Base-by-base conservation (phyloP, 2,113 vertebrate genomes). In the Geococcyx californianus region DNA sequence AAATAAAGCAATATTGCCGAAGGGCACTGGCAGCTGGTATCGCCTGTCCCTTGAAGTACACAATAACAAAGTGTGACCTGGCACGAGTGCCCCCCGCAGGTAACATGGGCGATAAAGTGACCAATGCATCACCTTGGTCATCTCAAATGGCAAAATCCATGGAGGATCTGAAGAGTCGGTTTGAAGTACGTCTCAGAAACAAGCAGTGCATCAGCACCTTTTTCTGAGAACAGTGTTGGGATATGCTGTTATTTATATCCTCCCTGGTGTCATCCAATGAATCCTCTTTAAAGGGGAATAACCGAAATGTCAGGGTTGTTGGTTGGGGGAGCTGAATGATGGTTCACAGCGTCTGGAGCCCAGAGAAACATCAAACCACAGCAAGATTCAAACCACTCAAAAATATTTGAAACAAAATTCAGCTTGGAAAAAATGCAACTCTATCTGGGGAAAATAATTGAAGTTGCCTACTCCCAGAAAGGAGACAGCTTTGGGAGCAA, bases 211-310 rank as follows among this genome's bases (percentile, higher is more conserved):
- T 79, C 80, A 69, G 51, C 31, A 28, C 29, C 67, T 84, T 87
- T 87, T 91, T 76, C 81, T 79, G 80, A 94, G 89, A 81, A 28
- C 26, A 34, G 26, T 44, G 36, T 31, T 58, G 63, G 85, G 33
- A 45, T 86, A 69, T 70, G 89, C 66, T 92, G 77, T 19, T 84
- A 89, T 92, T 84, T 91, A 84, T 95, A 92, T 79, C 80, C 58
- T 89, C 60, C 52, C 64, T 44, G 19, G 62, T 87, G 79, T 74
- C 75, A 51, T 29, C 58, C 60, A 42, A 60, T 87, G 91, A 89
- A 93, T 87, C 51, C 54, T 87, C 31, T 87, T 93, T 93, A 94
- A 90, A 96, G 62, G 13, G 29, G 40, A 82, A 79, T 82, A 78
- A 75, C 78, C 0, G 1, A 38, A 17, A 34, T 15, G 16, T 85